Evolutionary conservation across 2,888 invertebrate species (phyloP), one percentile per base, ranked within the genome.

Genomic region (Drosophila diplacantha): DNA sequence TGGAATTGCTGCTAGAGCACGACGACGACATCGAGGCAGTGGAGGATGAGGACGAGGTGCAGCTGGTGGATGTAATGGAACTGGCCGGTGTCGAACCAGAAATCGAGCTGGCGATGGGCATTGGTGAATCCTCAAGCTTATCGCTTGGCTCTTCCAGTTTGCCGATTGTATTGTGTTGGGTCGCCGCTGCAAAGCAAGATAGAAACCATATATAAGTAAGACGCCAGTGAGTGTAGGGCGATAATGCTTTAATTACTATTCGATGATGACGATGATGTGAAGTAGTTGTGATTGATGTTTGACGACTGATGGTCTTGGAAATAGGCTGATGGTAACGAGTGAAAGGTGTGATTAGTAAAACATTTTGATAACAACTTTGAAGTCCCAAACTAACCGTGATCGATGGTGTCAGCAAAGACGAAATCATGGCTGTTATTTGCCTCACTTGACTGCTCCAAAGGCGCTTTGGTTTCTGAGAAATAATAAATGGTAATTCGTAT

Each of bases 341-440:
- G 24, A 57, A 35, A 50, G 18, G 20, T 18, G 32, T n/a, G 11
- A 44, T 51, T 47, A 38, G 29, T 12, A 5, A 32, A 29, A 20
- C 7, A 16, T 22, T 24, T 22, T 22, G 18, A 8, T 14, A 35
- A 41, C 49, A 22, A 12, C 6, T 29, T 56, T 34, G 35, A 22
- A 11, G 38, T 22, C 20, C 3, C 4, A 24, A 52, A 46, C 54
- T 47, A 32, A 87, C 87, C 87, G 64, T 85, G 86, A 72, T 86
- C 86, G 50, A 87, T 74, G 49, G 86, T 83, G 72, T 84, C 84
- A 58, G 83, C 83, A 74, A 85, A 86, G 44, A 86, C 74, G 54
- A 82, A 82, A 51, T 86, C 82, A 53, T 81, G 78, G 35, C 64
- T 57, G 37, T 62, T 63, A 9, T 34, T 38, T 52, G 75, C 50